These are phyloP conservation scores for Onychostruthus taczanowskii DNA, from an alignment of 2,113 vertebrate species.

Conservation along the genomic window DNA sequence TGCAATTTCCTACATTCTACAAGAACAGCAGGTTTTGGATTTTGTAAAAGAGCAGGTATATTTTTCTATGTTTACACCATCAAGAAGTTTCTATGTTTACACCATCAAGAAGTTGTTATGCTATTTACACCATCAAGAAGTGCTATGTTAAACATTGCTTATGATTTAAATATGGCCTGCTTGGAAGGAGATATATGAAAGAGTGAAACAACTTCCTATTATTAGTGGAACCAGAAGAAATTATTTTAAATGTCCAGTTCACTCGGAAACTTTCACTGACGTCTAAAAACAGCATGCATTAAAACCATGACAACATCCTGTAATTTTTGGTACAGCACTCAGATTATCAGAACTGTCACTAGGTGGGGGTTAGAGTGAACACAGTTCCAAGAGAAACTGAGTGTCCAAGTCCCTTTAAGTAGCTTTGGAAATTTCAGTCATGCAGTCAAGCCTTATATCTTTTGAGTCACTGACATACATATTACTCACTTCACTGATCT, in stretches of 20 bases:
- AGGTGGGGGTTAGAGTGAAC: background rate
- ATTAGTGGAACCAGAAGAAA: background rate
- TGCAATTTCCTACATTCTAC: background rate
- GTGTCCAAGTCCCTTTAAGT: background rate
- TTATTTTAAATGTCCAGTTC: background rate
- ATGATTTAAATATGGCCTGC: background rate
- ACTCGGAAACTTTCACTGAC: background rate
- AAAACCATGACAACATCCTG: background rate
- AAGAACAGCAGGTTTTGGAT: background rate
- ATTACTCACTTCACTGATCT: conserved; percentile 58
- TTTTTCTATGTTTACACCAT: background rate
- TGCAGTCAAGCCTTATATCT: background rate
- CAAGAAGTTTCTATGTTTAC: background rate
- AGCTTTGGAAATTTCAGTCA: background rate
- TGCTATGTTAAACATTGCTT: background rate
- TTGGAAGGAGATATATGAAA: background rate
- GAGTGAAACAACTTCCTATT: background rate
- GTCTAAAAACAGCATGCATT: background rate
- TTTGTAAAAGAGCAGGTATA: rapidly evolving
- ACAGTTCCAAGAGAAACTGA: background rate
- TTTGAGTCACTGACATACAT: conserved; percentile 16
- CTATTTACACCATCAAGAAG: background rate
- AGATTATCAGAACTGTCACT: background rate
- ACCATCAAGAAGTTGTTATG: background rate
- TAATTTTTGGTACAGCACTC: background rate